A percentile compares a stretch with the other conserved stretches of the same genome.
These are phyloP conservation scores for Drosophila pegasa DNA, from an alignment of 2,888 invertebrate species.

Conservation along the genomic window DNA sequence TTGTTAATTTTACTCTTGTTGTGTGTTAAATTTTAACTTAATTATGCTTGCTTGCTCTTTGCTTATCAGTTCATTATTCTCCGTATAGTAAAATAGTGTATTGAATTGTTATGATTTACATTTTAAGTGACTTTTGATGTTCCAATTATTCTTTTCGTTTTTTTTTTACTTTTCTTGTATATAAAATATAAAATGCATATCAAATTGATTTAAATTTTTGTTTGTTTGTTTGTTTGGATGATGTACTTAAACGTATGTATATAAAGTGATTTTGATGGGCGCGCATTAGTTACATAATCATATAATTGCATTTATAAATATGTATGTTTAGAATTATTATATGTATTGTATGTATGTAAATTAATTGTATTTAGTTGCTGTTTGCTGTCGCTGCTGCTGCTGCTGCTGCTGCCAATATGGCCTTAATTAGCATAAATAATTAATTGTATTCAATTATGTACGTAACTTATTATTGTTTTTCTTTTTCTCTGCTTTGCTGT, in stretches of 20 bases:
- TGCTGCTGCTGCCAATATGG: conserved; percentile 66
- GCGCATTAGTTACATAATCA: conserved; percentile 37
- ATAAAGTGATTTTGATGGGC: conserved; percentile 36
- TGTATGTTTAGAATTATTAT: conserved; percentile 36
- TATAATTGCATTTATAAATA: conserved; percentile 55
- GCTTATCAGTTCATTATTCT: conserved; percentile 79
- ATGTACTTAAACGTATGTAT: conserved; percentile 39
- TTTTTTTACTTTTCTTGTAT: conserved; percentile 37
- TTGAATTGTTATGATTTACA: conserved; percentile 39
- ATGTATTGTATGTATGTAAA: conserved; percentile 36
- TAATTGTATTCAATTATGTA: conserved; percentile 48
- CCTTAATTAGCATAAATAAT: conserved; percentile 63
- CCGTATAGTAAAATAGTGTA: conserved; percentile 62
- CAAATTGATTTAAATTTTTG: conserved; percentile 50
- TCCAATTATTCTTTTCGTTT: conserved; percentile 8
- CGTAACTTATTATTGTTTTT: conserved; percentile 66
- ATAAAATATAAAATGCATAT: conserved; percentile 77
- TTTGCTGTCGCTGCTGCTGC: conserved; percentile 24
- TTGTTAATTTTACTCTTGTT: conserved; percentile 18
- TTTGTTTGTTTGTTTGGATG: conserved; percentile 23
- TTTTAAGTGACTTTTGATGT: conserved; percentile 33
- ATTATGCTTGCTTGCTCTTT: conserved; percentile 70
- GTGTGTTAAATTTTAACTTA: conserved; percentile 49
- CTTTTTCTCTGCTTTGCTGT: conserved; percentile 17
- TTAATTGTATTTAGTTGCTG: conserved; percentile 41